phyloP scores from a whole-genome alignment of 2,888 invertebrate species.

The Phyllotreta cruciferae region DNA sequence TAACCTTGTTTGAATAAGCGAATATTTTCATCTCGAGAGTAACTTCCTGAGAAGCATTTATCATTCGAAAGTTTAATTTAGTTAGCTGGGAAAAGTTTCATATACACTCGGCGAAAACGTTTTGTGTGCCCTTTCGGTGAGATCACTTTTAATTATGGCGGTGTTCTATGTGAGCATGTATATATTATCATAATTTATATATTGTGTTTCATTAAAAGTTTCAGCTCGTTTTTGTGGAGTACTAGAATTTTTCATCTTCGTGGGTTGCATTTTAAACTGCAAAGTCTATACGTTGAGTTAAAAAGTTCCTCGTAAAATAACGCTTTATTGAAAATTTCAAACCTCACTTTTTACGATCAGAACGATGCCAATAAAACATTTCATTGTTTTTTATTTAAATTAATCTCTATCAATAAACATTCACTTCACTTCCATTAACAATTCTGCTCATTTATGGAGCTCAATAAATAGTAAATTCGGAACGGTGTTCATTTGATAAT shows the following conservation, averaged over 20 bases:
- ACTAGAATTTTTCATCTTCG: too few species aligned
- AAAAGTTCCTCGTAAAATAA: too few species aligned
- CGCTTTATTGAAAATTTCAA: too few species aligned
- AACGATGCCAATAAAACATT: too few species aligned
- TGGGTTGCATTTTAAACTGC: too few species aligned
- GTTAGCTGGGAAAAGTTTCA: constrained; percentile 35
- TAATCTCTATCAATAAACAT: constrained; percentile 1
- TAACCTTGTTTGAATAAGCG: constrained; percentile 33
- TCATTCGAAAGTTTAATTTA: constrained; percentile 42
- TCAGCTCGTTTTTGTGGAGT: not conserved
- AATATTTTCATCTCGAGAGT: constrained; percentile 34
- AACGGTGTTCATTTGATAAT: constrained; percentile 9
- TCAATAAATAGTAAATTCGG: constrained; percentile 5
- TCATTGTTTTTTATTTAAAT: too few species aligned
- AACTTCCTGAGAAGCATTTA: constrained; percentile 38
- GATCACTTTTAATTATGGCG: constrained; percentile 27
- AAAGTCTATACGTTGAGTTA: too few species aligned
- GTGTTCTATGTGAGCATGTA: constrained; percentile 19
- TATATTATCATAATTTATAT: constrained; percentile 15
- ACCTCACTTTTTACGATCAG: too few species aligned
- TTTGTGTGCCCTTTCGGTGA: constrained; percentile 20
- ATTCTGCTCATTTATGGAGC: not conserved
- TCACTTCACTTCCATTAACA: not conserved
- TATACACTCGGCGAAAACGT: constrained; percentile 8
- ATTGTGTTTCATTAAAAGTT: constrained; percentile 9